Conservation (phyloP, 2,113 vertebrate genomes). For the Meles meles region DNA sequence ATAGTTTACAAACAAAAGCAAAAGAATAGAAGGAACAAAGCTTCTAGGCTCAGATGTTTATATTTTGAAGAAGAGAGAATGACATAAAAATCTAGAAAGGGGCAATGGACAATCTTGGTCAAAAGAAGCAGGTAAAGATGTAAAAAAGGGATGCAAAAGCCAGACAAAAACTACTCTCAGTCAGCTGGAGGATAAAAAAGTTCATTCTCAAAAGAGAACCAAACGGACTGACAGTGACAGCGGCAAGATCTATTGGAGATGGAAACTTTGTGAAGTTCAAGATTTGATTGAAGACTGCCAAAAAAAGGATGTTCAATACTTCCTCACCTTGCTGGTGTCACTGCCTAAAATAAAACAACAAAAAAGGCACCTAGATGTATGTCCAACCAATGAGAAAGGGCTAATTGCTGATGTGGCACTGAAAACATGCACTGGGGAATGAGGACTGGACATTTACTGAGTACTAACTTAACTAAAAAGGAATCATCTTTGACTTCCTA, state of each 20-base stretch:
- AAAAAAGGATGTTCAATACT: neutral
- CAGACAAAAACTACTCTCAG: neutral
- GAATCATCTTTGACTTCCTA: neutral
- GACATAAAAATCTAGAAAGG: neutral
- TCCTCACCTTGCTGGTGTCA: neutral
- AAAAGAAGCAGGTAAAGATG: neutral
- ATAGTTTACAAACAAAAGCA: neutral
- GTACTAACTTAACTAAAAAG: neutral
- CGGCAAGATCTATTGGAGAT: neutral
- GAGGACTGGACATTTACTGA: neutral
- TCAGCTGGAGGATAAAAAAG: neutral
- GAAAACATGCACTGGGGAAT: neutral
- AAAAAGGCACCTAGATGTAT: neutral
- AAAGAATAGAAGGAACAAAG: neutral
- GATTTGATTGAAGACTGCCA: neutral
- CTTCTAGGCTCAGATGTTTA: neutral
- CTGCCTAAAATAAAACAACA: conserved; percentile 29
- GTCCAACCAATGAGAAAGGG: neutral
- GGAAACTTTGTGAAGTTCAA: neutral
- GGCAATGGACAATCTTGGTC: neutral
- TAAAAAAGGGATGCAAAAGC: neutral
- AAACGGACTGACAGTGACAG: neutral
- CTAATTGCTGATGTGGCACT: neutral
- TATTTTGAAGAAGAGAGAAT: neutral
- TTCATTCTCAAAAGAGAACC: neutral